Base-by-base conservation (phyloP, 92 coral and sea anemone species). In the Porites evermanni region DNA sequence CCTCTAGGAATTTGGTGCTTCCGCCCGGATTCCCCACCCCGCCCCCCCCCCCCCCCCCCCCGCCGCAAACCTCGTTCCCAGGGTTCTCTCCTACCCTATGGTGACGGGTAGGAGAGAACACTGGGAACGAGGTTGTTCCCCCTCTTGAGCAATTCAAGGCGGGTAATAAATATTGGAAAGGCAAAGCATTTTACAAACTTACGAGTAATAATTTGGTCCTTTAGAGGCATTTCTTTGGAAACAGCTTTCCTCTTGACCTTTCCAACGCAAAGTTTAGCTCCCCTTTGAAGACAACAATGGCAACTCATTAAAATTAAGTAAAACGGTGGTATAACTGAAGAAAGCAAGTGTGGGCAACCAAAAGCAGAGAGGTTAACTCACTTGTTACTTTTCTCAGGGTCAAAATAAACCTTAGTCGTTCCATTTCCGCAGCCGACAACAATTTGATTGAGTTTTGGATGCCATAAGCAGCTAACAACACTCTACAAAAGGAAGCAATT, bases 191-290 rank as follows among this genome's bases (percentile, higher is more conserved):
- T 14, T 4, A 16, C 2, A 26, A 7, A 90, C 99, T 95, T 78
- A 97, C 99, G 99, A 54, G 99, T 95, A 21, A 97, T 97, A 56
- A 97, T 97, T 73, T 95, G 96, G 20, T 93, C 97, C 12, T 98
- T 98, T 19, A 97, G 79, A 9, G 95, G 95, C 98, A 97, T 93
- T 67, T 97, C 99, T 78, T 95, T 86, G 10, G 88, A 79, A 16
- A 89, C 91, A 21, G 90, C 84, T 29, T 97, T 91, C 77, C 96
- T 86, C 68, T 91, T 93, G 66, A 92, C 91, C 75, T 97, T 97
- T 72, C 98, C 98, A 72, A 95, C 94, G 64, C 99, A 97, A 88
- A 97, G 89, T 75, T 92, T 95, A 26, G 99, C 99, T 78, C 99
- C 99, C 88, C 99, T 95, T 91, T 11, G 21, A 17, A 66, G 26